Percentiles rank a stretch among this genome's conserved stretches.
phyloP scores from a whole-genome alignment of 2,113 vertebrate species.

The Strix uralensis region DNA sequence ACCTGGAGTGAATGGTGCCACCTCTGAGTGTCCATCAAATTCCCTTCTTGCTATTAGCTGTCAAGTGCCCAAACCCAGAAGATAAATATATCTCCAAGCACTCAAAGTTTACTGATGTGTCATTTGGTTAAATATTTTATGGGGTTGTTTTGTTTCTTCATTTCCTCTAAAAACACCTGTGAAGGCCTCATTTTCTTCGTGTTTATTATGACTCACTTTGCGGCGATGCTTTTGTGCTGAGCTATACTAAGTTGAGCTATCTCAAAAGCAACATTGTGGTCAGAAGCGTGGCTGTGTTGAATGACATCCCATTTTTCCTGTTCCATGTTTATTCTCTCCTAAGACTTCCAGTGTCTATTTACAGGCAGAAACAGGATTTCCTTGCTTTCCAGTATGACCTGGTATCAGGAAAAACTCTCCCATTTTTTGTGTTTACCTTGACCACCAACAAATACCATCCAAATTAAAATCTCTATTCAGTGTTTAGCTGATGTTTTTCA shows the following conservation, averaged over 20 bases:
- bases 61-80: background rate
- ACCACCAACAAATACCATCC: background rate
- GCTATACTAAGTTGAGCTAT: background rate
- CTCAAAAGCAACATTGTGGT: background rate
- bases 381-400: background rate
- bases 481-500: background rate
- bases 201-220: background rate
- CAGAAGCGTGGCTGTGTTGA: background rate
- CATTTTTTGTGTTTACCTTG: background rate
- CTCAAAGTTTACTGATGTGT: background rate
- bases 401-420: background rate
- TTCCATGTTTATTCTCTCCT: background rate
- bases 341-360: background rate
- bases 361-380: background rate
- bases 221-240: background rate
- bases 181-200: background rate
- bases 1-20: background rate
- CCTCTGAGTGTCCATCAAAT: background rate
- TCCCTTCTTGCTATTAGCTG: background rate
- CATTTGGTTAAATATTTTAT: background rate
- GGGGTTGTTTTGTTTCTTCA: background rate
- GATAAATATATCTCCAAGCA: background rate
- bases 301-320: background rate
- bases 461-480: background rate
- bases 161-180: background rate